Conservation (phyloP, 2,113 vertebrate genomes). For the Mus musculus region GRCm39 chr9:46433501-46434000, state of each 20-base stretch:
- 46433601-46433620: constrained; percentile 92
- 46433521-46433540: constrained; percentile 91
- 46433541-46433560: constrained; percentile 92
- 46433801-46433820: fast-evolving
- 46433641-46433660: constrained; percentile 85
- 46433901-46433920: background rate
- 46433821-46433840: background rate
- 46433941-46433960: background rate
- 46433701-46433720: constrained; percentile 71
- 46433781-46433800: background rate
- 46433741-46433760: fast-evolving
- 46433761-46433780: background rate
- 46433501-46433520: constrained; percentile 92
- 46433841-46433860: background rate
- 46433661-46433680: constrained; percentile 85
- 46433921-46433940: background rate
- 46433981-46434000: background rate
- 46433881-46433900: background rate
- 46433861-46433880: background rate
- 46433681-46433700: constrained; percentile 82
- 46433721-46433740: background rate
- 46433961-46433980: background rate
- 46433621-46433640: constrained; percentile 91
- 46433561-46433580: constrained; percentile 92
- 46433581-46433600: constrained; percentile 91